Evolutionary conservation across 2,888 invertebrate species (phyloP).

Genomic region (Caenorhabditis doughertyi): DNA sequence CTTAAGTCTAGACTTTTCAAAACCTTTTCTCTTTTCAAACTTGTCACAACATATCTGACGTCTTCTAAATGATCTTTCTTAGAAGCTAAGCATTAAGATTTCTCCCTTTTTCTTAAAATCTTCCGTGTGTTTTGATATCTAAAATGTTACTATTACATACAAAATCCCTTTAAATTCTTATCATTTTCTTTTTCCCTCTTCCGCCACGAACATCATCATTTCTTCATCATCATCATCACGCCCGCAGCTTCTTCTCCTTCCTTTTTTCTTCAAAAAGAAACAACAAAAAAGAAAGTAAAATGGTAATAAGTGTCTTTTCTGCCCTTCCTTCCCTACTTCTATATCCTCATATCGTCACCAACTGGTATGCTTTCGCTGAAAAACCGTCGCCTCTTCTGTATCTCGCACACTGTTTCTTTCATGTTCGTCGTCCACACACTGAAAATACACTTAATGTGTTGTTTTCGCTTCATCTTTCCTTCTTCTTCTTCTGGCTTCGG

Average conservation of each 20-base stretch:
- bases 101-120: background rate
- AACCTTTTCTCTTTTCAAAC: background rate
- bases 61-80: too few relatives aligned
- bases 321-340: background rate
- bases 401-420: conserved; percentile 31
- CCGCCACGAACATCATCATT: conserved; percentile 13
- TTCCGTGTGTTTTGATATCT: conserved; percentile 1
- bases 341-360: conserved; percentile 34
- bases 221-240: background rate
- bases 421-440: conserved; percentile 52
- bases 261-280: conserved; percentile 35
- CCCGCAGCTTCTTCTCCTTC: too few relatives aligned
- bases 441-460: conserved; percentile 62
- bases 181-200: too few relatives aligned
- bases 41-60: background rate
- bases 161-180: conserved; percentile 3
- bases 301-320: conserved; percentile 55
- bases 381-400: conserved; percentile 34
- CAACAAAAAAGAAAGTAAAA: conserved; percentile 60
- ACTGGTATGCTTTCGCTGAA: conserved; percentile 60
- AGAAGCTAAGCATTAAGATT: background rate
- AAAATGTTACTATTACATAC: background rate
- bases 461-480: conserved; percentile 33
- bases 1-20: too few relatives aligned
- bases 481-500: conserved; percentile 39